A percentile compares a stretch with the other conserved stretches of the same genome.
Conservation (phyloP, 2,797 vertebrate species). For the Danio jaintianensis region DNA sequence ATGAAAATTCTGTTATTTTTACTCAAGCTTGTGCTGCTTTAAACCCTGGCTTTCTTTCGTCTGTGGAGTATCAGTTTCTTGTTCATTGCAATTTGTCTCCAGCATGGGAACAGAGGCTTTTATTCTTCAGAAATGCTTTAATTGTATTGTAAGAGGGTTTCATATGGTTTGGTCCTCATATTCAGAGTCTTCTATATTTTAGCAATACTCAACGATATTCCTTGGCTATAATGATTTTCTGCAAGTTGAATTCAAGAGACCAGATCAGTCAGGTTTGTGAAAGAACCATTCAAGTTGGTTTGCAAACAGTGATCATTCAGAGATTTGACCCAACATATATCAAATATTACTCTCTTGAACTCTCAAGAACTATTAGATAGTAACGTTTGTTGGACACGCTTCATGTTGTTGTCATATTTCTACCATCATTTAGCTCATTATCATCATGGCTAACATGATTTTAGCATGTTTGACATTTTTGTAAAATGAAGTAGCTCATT, state of each 20-base stretch:
- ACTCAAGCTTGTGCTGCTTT: neutral
- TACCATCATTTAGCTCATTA: no score
- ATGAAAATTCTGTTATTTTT: constrained; percentile 29
- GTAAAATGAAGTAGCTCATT: no score
- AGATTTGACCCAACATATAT: neutral
- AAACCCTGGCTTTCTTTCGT: neutral
- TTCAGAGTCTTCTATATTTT: neutral
- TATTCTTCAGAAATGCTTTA: neutral
- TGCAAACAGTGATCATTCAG: neutral
- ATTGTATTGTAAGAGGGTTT: neutral
- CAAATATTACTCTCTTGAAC: neutral
- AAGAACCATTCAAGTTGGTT: neutral
- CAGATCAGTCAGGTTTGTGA: neutral
- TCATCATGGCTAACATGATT: no score
- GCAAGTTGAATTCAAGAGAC: neutral
- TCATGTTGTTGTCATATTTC: no score
- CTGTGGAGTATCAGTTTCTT: constrained; percentile 1
- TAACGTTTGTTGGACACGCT: no score
- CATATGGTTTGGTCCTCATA: constrained; percentile 4
- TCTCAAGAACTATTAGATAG: neutral
- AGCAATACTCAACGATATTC: neutral
- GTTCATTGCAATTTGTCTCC: neutral
- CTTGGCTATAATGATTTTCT: neutral
- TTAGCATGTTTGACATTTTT: no score
- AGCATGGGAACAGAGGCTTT: neutral